These are phyloP conservation scores for Physeter macrocephalus DNA, from an alignment of 2,113 vertebrate genomes.

Conservation along the genomic window DNA sequence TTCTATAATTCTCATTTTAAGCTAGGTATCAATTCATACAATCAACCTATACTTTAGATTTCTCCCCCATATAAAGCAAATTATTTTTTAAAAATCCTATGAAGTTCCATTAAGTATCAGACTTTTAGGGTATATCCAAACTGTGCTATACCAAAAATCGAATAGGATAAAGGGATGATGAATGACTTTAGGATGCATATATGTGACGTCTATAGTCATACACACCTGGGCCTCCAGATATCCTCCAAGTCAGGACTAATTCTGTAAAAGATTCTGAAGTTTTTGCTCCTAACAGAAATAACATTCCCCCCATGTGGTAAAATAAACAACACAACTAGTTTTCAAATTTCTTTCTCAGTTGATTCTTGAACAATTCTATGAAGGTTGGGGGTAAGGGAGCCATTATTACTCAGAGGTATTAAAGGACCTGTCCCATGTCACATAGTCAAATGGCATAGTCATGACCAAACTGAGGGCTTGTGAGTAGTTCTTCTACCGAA, in stretches of 20 bases:
- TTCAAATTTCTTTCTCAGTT: constrained; percentile 22
- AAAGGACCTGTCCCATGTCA: not conserved
- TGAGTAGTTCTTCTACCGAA: not conserved
- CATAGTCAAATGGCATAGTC: not conserved
- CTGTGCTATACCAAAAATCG: not conserved
- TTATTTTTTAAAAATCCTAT: not conserved
- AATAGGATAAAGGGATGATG: not conserved
- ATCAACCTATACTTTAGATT: not conserved
- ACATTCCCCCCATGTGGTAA: not conserved
- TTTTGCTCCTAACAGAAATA: not conserved
- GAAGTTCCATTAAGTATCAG: not conserved
- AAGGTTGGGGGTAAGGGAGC: not conserved
- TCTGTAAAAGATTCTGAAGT: not conserved
- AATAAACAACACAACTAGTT: not conserved
- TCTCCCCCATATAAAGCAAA: not conserved
- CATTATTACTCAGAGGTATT: not conserved
- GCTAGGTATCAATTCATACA: constrained; percentile 6
- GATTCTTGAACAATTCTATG: constrained; percentile 5
- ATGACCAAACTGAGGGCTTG: not conserved
- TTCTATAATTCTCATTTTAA: not conserved
- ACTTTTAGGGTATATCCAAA: not conserved
- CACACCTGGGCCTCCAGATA: not conserved
- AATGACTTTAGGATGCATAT: not conserved
- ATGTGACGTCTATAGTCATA: not conserved
- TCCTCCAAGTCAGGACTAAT: not conserved